Percentiles rank a stretch among this genome's conserved stretches.
phyloP scores from a whole-genome alignment of 2,888 invertebrate species.

The Alentia gelatinosa region DNA sequence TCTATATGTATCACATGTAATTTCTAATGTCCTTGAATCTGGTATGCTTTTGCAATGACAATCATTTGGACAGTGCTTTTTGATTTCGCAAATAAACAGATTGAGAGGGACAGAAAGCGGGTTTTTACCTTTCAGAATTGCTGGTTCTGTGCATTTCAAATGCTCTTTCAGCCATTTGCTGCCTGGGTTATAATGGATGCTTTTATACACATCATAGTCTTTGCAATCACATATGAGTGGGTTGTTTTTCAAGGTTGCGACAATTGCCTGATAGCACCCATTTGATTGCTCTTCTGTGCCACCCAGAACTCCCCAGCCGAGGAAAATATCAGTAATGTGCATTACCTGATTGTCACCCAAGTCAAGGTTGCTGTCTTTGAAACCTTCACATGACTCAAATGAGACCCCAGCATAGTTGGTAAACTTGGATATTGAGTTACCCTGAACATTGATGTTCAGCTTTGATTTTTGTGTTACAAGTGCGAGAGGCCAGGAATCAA shows the following conservation, averaged over 20 bases:
- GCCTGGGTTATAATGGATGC: background rate
- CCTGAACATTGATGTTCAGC: background rate
- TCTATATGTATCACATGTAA: background rate
- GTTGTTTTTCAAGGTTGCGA: background rate
- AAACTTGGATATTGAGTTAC: background rate
- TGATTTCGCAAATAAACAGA: background rate
- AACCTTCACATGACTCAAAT: background rate
- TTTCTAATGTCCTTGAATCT: background rate
- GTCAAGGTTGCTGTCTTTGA: background rate
- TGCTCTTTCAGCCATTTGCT: background rate
- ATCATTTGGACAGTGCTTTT: background rate
- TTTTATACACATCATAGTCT: no score
- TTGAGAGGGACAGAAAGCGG: background rate
- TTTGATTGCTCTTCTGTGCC: background rate
- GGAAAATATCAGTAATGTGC: background rate
- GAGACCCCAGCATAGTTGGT: background rate
- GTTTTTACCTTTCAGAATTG: background rate
- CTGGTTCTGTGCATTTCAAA: background rate
- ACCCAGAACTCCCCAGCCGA: background rate
- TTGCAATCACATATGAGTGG: background rate
- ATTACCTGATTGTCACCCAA: background rate
- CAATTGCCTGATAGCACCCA: background rate
- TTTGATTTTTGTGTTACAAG: background rate
- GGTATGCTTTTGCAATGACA: background rate
- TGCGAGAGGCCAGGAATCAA: background rate